Conservation (phyloP, 2,888 invertebrate genomes). For the Drosophila kanekoi region DNA sequence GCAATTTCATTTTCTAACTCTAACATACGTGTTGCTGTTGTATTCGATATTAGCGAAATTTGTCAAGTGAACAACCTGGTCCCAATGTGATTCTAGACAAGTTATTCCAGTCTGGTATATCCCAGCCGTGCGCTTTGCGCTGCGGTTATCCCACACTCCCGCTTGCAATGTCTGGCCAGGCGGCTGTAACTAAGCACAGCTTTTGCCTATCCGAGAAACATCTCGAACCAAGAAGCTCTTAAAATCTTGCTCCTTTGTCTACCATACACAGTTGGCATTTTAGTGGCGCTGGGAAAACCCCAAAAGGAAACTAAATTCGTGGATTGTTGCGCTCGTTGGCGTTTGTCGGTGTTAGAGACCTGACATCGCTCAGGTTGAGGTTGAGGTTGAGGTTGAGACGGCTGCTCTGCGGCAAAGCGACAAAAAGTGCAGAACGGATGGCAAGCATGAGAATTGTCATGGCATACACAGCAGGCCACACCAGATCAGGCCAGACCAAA, state of each 20-base stretch:
- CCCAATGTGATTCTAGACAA: constrained; percentile 51
- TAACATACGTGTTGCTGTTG: constrained; percentile 19
- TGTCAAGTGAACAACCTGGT: constrained; percentile 48
- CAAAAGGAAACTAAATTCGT: constrained; percentile 78
- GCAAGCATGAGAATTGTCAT: constrained; percentile 66
- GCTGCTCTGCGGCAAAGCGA: constrained; percentile 10
- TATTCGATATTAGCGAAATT: constrained; percentile 51
- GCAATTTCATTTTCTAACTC: not conserved
- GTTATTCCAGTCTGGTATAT: constrained; percentile 50
- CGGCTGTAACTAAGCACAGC: constrained; percentile 57
- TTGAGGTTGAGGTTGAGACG: constrained; percentile 26
- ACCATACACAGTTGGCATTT: constrained; percentile 63
- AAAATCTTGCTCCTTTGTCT: constrained; percentile 46
- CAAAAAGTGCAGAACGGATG: constrained; percentile 65
- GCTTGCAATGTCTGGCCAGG: constrained; percentile 26
- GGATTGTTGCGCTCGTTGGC: constrained; percentile 77
- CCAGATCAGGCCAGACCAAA: constrained; percentile 13
- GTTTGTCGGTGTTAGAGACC: constrained; percentile 61
- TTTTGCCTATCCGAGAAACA: constrained; percentile 57
- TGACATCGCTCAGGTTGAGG: constrained; percentile 43
- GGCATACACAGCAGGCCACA: constrained; percentile 23
- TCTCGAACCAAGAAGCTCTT: constrained; percentile 12
- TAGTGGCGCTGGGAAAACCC: constrained; percentile 60
- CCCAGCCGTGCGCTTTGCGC: constrained; percentile 36
- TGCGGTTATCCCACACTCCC: constrained; percentile 53